Evolutionary conservation across 2,113 vertebrate genomes (phyloP), one percentile per base, ranked within the genome.

Genomic region (Eupsittula cactorum): DNA sequence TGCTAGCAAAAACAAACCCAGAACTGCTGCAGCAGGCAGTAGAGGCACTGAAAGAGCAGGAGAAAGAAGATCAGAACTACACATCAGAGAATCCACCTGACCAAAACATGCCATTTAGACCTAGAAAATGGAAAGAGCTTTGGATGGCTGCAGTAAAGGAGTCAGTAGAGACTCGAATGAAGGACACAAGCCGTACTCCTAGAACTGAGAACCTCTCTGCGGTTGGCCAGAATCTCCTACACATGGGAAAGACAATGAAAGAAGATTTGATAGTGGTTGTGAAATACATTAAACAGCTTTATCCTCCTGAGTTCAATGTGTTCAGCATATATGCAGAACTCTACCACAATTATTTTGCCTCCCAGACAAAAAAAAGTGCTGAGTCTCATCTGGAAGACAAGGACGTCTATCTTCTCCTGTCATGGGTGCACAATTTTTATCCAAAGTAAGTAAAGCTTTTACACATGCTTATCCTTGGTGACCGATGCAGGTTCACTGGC

Each of bases 341-440:
- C 65, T 99, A 99, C 97, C 99, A 99, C 63, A 70, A 91, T 47
- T 92, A 82, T 13, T 98, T 99, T 94, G 98, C 98, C 2, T 92
- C 85, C 4, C 98, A 97, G 29, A 70, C 98, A 7, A 82, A 69
- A 14, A 55, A 95, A 73, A 64, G 97, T 28, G 83, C 97, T 9
- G 95, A 97, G 41, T 97, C 97, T 44, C 96, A 92, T 44, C 93
- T 98, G 69, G 97, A 97, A 21, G 47, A 92, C 6, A 97, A 98
- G 8, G 99, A 99, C 86, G 96, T 96, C 87, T 95, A 96, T 93
- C 98, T 98, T 73, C 95, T 99, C 84, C 98, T 99, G 80, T 77
- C 96, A 13, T 99, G 99, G 99, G 97, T 98, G 94, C 97, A 98
- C 52, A 97, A 97, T 55, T 71, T 95, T 59, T 99, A 99, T 92